Evolutionary conservation across 2,888 invertebrate genomes (phyloP).

Genomic region (Rhyacophila evoluta): DNA sequence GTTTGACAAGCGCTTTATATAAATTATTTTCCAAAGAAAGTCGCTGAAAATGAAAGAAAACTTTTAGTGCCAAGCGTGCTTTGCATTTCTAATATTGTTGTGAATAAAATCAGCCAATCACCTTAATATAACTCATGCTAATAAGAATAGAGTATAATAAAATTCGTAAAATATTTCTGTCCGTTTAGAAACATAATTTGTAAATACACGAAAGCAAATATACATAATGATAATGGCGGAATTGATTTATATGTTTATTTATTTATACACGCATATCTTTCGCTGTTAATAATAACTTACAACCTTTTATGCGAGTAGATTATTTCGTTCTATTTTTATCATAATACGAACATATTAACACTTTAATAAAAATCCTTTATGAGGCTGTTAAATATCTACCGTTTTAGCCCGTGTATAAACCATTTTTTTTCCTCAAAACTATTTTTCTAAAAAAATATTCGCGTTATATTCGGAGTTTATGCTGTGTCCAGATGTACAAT

Average conservation of each 20-base stretch:
- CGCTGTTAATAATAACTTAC: slow-evolving; percentile 33
- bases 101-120: not conserved
- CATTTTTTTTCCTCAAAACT: no score
- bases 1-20: not conserved
- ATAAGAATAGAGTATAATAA: not conserved
- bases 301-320: slow-evolving; percentile 32
- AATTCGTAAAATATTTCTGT: slow-evolving; percentile 18
- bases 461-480: no score
- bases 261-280: slow-evolving; percentile 37
- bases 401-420: no score
- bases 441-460: no score
- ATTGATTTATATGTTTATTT: slow-evolving; percentile 38
- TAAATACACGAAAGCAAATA: not conserved
- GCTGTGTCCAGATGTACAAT: no score
- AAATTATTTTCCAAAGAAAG: not conserved
- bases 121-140: not conserved
- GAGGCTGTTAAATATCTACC: no score
- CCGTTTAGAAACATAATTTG: not conserved
- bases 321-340: slow-evolving; percentile 3
- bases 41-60: not conserved
- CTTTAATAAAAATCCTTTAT: no score
- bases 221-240: not conserved
- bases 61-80: not conserved
- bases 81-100: not conserved
- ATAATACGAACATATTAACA: no score